Conservation (phyloP, 2,113 vertebrate species). For the Paramormyrops kingsleyae region DNA sequence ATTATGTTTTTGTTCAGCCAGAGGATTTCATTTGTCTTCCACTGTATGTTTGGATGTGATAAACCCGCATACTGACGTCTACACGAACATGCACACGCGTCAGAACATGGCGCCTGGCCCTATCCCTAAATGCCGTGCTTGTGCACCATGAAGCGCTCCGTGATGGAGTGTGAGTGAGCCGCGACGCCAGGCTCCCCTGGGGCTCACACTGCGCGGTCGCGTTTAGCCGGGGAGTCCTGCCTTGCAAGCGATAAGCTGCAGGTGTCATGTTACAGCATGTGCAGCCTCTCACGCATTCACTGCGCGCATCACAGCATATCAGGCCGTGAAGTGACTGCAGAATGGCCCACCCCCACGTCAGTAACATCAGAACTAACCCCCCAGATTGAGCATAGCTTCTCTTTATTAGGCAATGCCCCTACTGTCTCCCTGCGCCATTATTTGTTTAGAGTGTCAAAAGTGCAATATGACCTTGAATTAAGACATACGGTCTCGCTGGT, state of each 20-base stretch:
- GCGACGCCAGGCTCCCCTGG: background rate
- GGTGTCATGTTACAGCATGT: background rate
- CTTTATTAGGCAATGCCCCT: background rate
- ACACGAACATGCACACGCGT: background rate
- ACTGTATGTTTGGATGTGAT: background rate
- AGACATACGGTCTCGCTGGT: background rate
- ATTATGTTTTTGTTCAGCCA: background rate
- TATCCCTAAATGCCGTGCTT: background rate
- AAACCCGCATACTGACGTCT: background rate
- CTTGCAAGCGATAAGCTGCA: background rate
- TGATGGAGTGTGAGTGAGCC: background rate
- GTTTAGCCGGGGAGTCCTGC: background rate
- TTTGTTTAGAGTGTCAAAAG: background rate
- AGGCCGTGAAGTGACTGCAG: background rate
- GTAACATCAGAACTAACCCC: background rate
- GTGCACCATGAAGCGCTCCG: background rate
- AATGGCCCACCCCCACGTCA: background rate
- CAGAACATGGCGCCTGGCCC: background rate
- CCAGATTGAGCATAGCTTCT: background rate
- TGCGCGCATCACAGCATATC: background rate
- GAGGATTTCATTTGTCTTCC: constrained; percentile 11
- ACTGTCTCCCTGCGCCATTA: background rate
- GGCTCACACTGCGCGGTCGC: background rate
- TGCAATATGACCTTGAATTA: background rate
- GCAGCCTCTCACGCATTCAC: background rate